A percentile compares a stretch with the other conserved stretches of the same genome.
Conservation (phyloP, 2,113 vertebrate genomes). For the Agelaius tricolor region DNA sequence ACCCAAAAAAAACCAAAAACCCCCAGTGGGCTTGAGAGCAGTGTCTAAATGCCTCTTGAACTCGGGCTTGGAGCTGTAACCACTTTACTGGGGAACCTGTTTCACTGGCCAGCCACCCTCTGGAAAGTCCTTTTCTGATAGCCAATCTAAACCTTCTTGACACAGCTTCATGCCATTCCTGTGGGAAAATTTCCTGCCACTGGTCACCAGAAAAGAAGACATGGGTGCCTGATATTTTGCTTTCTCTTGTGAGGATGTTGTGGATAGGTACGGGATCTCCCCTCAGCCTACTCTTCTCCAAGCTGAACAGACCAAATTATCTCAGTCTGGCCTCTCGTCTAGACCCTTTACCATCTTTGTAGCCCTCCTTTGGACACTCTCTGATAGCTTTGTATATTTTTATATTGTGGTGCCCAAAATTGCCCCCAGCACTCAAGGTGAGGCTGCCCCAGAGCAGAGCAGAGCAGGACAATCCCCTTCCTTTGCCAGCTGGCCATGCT, state of each 20-base stretch:
- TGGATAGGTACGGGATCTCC: too few species aligned
- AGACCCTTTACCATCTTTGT: neutral
- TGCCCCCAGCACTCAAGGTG: fast-evolving
- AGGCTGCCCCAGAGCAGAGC: fast-evolving
- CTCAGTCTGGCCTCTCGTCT: neutral
- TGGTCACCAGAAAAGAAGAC: neutral
- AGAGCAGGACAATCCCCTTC: neutral
- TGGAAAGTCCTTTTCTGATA: neutral
- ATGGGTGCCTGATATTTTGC: neutral
- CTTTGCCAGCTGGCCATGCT: fast-evolving
- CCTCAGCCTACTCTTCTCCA: neutral
- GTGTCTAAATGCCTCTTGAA: neutral
- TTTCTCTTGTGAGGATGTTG: neutral
- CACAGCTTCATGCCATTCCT: neutral
- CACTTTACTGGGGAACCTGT: neutral
- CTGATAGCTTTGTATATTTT: neutral
- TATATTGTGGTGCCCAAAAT: neutral
- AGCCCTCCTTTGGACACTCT: neutral
- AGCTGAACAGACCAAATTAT: neutral
- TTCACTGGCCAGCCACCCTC: neutral
- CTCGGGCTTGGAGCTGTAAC: neutral
- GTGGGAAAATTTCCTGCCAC: neutral
- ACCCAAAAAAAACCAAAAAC: neutral
- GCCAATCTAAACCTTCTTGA: neutral
- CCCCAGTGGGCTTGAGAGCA: neutral